Evolutionary conservation across 2,113 vertebrate genomes (phyloP).

Genomic region (Macroglossus sobrinus): DNA sequence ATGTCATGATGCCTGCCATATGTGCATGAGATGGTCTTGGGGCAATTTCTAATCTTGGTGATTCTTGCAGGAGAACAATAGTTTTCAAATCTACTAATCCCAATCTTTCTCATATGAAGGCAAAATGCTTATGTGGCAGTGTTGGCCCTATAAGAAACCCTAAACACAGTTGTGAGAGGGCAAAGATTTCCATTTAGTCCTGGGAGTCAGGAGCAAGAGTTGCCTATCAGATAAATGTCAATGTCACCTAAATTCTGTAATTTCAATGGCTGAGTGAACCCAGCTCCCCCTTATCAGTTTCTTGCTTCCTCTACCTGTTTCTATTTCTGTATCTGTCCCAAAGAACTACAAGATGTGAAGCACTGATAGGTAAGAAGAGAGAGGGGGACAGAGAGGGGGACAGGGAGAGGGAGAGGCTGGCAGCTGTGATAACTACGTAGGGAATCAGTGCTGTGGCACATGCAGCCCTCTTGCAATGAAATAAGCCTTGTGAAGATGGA

Average conservation of each 20-base stretch:
- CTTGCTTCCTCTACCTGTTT: background rate
- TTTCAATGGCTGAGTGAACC: background rate
- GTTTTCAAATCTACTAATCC: background rate
- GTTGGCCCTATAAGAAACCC: background rate
- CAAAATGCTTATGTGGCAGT: background rate
- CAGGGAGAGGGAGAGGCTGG: background rate
- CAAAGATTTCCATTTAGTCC: background rate
- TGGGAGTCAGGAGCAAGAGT: background rate
- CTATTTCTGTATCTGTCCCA: background rate
- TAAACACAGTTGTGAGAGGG: background rate
- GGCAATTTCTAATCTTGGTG: background rate
- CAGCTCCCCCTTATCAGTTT: background rate
- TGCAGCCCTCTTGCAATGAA: background rate
- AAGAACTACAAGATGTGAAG: constrained; percentile 13
- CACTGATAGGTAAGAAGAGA: background rate
- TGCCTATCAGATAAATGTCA: background rate
- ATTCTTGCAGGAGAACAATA: background rate
- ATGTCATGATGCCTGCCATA: background rate
- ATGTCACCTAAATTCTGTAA: background rate
- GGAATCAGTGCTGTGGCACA: background rate
- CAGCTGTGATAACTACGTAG: rapidly evolving
- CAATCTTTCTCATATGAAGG: background rate
- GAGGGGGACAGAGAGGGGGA: background rate
- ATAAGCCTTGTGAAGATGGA: background rate
- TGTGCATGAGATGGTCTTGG: background rate